phyloP scores from a whole-genome alignment of 92 coral and sea anemone genomes.

The Parazoanthus swiftii region DNA sequence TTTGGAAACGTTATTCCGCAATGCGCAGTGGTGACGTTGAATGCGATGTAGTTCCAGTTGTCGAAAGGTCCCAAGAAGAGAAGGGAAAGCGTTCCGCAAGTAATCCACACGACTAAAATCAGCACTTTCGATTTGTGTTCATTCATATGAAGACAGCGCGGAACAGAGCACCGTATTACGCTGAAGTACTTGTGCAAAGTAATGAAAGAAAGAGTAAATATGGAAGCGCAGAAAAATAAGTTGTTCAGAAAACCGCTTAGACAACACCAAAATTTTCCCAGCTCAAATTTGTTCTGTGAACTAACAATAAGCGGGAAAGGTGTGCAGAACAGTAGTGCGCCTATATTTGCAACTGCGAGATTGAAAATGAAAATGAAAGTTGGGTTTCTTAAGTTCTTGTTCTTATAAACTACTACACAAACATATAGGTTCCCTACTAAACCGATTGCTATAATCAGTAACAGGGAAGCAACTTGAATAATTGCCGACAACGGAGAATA shows the following conservation, averaged over 20 bases:
- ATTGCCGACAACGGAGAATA: constrained; percentile 56
- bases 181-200: constrained; percentile 75
- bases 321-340: constrained; percentile 71
- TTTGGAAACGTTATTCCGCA: constrained; percentile 82
- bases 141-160: constrained; percentile 55
- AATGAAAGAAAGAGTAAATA: constrained; percentile 68
- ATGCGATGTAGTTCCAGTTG: constrained; percentile 70
- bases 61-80: constrained; percentile 74
- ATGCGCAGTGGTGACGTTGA: constrained; percentile 79
- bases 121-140: constrained; percentile 51
- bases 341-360: constrained; percentile 72
- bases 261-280: constrained; percentile 62
- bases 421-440: constrained; percentile 67
- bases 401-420: constrained; percentile 56
- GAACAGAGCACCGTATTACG: constrained; percentile 56
- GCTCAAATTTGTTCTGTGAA: constrained; percentile 44
- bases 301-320: constrained; percentile 74
- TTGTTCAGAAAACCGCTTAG: constrained; percentile 76
- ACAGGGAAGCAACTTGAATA: constrained; percentile 57
- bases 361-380: constrained; percentile 74
- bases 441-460: constrained; percentile 55
- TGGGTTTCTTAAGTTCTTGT: constrained; percentile 73
- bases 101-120: constrained; percentile 56
- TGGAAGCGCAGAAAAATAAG: constrained; percentile 82
- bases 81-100: constrained; percentile 60